phyloP scores from a whole-genome alignment of 2,113 vertebrate genomes.

The Microtus pennsylvanicus region DNA sequence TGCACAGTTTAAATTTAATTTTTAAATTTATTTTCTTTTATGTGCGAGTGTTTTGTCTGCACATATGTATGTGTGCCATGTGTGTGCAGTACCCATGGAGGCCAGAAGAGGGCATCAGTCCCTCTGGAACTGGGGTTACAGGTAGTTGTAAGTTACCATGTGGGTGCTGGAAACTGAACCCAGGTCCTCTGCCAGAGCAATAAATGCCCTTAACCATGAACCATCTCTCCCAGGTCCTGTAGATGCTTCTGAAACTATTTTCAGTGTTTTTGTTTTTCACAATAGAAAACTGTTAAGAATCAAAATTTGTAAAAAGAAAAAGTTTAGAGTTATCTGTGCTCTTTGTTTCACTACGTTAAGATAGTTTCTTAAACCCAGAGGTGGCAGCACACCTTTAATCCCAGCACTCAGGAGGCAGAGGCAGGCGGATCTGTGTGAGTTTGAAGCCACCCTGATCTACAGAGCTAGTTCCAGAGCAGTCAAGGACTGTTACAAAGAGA shows the following conservation, averaged over 20 bases:
- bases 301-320: constrained; percentile 56
- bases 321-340: constrained; percentile 40
- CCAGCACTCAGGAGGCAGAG: too few relatives aligned
- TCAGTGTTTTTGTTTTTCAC: constrained; percentile 47
- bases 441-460: too few relatives aligned
- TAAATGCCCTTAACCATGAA: not conserved
- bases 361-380: too few relatives aligned
- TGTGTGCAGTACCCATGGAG: not conserved
- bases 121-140: not conserved
- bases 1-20: constrained; percentile 40
- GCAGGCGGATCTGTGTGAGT: too few relatives aligned
- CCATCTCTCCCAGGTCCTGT: not conserved
- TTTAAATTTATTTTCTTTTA: not conserved
- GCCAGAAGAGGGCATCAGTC: not conserved
- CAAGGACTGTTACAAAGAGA: too few relatives aligned
- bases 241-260: constrained; percentile 40
- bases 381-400: too few relatives aligned
- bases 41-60: not conserved
- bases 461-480: too few relatives aligned
- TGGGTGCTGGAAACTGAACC: not conserved
- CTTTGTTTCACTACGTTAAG: constrained; percentile 67
- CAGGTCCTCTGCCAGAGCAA: not conserved
- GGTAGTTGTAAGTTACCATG: not conserved
- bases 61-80: not conserved
- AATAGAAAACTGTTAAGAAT: constrained; percentile 44